phyloP scores from a whole-genome alignment of 2,113 vertebrate species.

The Urocolius indicus region DNA sequence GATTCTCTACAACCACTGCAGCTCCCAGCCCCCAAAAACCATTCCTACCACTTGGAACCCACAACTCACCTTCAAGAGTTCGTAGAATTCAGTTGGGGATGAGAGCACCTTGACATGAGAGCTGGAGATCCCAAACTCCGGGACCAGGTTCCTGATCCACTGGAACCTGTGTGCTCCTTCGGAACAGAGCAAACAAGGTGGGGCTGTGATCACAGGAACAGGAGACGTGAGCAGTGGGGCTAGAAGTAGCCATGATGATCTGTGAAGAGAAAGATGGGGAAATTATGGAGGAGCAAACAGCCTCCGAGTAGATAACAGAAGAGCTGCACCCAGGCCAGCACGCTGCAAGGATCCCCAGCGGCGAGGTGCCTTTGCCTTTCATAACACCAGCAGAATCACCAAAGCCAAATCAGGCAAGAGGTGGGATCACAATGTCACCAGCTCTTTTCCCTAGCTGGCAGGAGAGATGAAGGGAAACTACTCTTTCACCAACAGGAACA shows the following conservation, averaged over 20 bases:
- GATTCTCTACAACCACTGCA: background rate
- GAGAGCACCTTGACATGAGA: conserved; percentile 84
- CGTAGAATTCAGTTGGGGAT: conserved; percentile 91
- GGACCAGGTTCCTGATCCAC: conserved; percentile 93
- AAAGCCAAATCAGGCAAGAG: background rate
- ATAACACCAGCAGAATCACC: background rate
- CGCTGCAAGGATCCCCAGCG: background rate
- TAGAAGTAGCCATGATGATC: conserved; percentile 91
- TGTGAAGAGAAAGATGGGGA: conserved; percentile 57
- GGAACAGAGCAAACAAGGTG: conserved; percentile 77
- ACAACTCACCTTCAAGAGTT: conserved; percentile 88
- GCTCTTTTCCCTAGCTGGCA: background rate
- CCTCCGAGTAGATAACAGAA: background rate
- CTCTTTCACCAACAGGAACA: background rate
- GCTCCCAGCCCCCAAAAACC: background rate
- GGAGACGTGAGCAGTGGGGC: conserved; percentile 87
- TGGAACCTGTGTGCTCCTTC: conserved; percentile 84
- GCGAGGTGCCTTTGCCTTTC: background rate
- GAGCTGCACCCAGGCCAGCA: background rate
- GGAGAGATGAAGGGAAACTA: background rate
- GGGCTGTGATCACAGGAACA: conserved; percentile 72
- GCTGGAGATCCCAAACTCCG: conserved; percentile 90
- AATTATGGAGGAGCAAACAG: background rate
- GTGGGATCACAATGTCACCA: background rate
- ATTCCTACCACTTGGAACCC: background rate